These are phyloP conservation scores for Petrocephalus schoutedeni DNA, from an alignment of 2,797 vertebrate genomes.

Conservation along the genomic window DNA sequence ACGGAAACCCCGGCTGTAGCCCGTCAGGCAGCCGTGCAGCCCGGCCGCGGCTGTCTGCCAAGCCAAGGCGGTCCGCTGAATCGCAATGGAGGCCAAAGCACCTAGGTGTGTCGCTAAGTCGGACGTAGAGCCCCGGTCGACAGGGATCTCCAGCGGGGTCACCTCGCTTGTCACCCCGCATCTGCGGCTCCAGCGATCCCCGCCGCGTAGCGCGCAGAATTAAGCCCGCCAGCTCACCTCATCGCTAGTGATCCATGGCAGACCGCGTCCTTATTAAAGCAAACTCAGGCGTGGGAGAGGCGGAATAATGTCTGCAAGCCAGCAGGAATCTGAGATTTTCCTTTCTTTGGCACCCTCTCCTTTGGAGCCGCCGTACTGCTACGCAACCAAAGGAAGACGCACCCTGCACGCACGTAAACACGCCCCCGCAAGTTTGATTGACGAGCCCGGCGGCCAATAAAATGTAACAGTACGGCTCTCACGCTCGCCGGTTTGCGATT, in stretches of 20 bases:
- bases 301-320: constrained; percentile 11
- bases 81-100: not conserved
- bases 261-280: constrained; percentile 10
- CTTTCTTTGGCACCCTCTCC: constrained; percentile 44
- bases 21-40: not conserved
- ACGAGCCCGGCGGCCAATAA: not conserved
- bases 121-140: not conserved
- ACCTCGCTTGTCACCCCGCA: constrained; percentile 9
- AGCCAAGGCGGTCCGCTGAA: not conserved
- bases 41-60: not conserved
- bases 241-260: constrained; percentile 59
- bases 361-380: constrained; percentile 43
- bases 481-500: not conserved
- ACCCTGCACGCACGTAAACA: constrained; percentile 21
- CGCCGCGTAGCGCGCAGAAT: not conserved
- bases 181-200: not conserved
- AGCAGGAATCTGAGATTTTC: constrained; percentile 25
- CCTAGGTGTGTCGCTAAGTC: not conserved
- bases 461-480: not conserved
- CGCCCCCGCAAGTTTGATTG: constrained; percentile 2
- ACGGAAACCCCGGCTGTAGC: constrained; percentile 10
- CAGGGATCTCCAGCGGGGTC: constrained; percentile 8
- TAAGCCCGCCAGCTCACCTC: constrained; percentile 56
- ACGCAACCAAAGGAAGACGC: constrained; percentile 24
- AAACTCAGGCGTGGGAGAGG: constrained; percentile 21